Evolutionary conservation across 2,797 vertebrate species (phyloP).

Genomic region (Novumbra hubbsi): DNA sequence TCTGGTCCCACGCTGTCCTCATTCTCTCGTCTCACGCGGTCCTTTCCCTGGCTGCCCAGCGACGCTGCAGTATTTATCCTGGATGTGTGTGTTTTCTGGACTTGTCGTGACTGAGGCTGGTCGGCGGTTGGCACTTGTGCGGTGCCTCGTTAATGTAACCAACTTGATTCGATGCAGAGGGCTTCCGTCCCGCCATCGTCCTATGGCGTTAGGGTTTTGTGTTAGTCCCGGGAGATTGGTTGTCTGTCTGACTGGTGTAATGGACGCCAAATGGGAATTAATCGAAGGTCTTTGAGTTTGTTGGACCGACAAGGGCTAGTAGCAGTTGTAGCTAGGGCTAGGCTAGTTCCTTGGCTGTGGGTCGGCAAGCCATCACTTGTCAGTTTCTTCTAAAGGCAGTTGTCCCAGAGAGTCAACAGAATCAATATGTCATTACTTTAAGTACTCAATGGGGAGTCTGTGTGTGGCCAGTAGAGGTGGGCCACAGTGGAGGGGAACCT

Average conservation of each 20-base stretch:
- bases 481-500: neutral
- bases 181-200: conserved; percentile 43
- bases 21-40: neutral
- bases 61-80: conserved; percentile 44
- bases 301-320: neutral
- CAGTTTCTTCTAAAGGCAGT: neutral
- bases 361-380: conserved; percentile 11
- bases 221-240: conserved; percentile 26
- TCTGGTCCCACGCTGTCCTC: neutral
- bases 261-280: conserved; percentile 22
- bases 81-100: conserved; percentile 33
- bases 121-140: neutral
- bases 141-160: conserved; percentile 52
- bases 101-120: neutral
- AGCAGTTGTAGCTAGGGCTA: too few relatives aligned
- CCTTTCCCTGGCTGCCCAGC: neutral
- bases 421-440: conserved; percentile 18
- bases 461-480: conserved; percentile 1
- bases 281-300: neutral
- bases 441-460: neutral
- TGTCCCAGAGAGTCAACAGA: conserved; percentile 19
- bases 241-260: conserved; percentile 20
- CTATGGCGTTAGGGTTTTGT: conserved; percentile 31
- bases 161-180: conserved; percentile 54
- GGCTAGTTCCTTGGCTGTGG: too few relatives aligned